phyloP scores from a whole-genome alignment of 1,140 invertebrate genomes.

The Orussus abietinus region DNA sequence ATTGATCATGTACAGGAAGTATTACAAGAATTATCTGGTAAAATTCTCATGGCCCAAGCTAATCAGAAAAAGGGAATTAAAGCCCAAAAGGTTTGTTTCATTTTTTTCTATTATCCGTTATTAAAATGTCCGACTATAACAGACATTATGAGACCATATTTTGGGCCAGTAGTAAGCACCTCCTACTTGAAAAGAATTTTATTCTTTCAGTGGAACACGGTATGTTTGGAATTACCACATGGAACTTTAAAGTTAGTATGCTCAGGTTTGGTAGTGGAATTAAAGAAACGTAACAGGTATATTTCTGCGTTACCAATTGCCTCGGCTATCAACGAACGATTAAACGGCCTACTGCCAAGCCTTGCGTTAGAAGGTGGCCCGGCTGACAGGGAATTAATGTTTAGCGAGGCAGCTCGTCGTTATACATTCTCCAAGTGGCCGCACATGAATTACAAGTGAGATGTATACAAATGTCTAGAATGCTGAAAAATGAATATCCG shows the following conservation, averaged over 20 bases:
- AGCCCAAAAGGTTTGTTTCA: constrained; percentile 67
- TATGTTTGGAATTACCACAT: constrained; percentile 76
- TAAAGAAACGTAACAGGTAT: constrained; percentile 76
- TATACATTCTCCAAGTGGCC: constrained; percentile 92
- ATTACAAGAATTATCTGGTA: constrained; percentile 69
- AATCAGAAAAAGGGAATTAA: constrained; percentile 79
- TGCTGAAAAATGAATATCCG: no score
- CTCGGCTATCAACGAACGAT: constrained; percentile 80
- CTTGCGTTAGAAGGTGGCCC: constrained; percentile 48
- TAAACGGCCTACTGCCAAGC: constrained; percentile 68
- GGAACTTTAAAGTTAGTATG: constrained; percentile 74
- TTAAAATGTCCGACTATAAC: no score
- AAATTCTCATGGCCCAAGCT: constrained; percentile 67
- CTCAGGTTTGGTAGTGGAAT: constrained; percentile 71
- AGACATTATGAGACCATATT: no score
- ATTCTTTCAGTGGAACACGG: constrained; percentile 80
- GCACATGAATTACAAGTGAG: constrained; percentile 93
- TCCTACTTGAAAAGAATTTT: no score
- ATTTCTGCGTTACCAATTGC: constrained; percentile 83
- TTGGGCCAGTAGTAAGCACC: no score
- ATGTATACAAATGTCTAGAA: no score
- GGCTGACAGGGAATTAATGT: constrained; percentile 74
- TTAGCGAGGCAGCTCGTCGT: constrained; percentile 82
- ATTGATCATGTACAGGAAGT: constrained; percentile 74
- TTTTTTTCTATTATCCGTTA: no score